A percentile compares a stretch with the other conserved stretches of the same genome.
These are phyloP conservation scores for Anolis apletophallus DNA, from an alignment of 2,797 vertebrate genomes.

Conservation along the genomic window DNA sequence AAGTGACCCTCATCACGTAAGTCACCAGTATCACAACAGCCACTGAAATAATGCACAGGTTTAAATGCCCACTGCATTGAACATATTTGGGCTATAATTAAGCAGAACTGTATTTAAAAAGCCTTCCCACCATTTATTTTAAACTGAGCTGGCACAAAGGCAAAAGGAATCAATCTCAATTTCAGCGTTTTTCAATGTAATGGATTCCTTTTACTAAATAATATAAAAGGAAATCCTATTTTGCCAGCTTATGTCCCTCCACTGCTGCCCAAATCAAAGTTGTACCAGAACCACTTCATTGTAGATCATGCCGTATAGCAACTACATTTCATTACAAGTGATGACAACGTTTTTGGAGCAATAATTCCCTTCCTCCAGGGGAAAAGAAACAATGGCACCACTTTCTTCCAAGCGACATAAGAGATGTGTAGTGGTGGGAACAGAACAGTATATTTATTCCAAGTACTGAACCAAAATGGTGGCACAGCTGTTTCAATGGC, in stretches of 20 bases:
- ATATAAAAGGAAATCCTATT: slow-evolving; percentile 61
- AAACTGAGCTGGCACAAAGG: neutral
- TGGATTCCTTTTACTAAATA: slow-evolving; percentile 50
- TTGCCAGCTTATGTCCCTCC: slow-evolving; percentile 40
- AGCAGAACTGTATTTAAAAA: neutral
- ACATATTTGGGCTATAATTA: neutral
- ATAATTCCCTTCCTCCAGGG: slow-evolving; percentile 32
- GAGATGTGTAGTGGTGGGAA: neutral
- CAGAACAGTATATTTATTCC: neutral
- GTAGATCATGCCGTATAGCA: slow-evolving; percentile 44
- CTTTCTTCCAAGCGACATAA: slow-evolving; percentile 20
- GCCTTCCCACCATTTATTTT: neutral
- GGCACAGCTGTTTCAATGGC: neutral
- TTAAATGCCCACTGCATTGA: neutral
- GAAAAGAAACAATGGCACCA: neutral
- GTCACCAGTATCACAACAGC: neutral
- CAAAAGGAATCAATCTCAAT: slow-evolving; percentile 27
- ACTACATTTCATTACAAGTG: slow-evolving; percentile 41
- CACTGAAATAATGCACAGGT: slow-evolving; percentile 5
- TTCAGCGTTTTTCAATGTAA: slow-evolving; percentile 50
- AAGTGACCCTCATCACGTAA: neutral
- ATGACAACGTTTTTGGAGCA: slow-evolving; percentile 34
- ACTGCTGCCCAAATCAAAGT: slow-evolving; percentile 22
- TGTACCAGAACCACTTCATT: slow-evolving; percentile 48
- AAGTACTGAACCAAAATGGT: neutral